These are phyloP conservation scores for Halotydeus destructor DNA, from an alignment of 1,140 invertebrate species.

Conservation along the genomic window DNA sequence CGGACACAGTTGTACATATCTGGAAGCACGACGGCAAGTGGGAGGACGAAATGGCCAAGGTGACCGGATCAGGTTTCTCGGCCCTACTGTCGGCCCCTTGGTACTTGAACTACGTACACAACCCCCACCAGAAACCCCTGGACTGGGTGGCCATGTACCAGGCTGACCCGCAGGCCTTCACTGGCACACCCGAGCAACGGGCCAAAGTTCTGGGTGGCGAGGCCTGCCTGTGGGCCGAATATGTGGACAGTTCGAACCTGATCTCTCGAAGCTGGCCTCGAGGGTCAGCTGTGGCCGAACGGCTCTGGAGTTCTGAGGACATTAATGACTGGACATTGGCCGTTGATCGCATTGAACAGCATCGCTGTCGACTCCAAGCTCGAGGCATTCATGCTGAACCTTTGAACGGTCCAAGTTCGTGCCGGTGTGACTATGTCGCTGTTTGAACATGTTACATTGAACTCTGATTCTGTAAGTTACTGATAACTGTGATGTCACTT, in stretches of 20 bases:
- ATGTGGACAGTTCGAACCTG: slow-evolving; percentile 21
- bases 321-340: not conserved
- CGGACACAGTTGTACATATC: slow-evolving; percentile 37
- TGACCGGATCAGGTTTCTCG: slow-evolving; percentile 19
- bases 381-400: slow-evolving; percentile 1
- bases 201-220: slow-evolving; percentile 21
- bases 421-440: slow-evolving; percentile 3
- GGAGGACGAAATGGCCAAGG: slow-evolving; percentile 25
- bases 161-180: slow-evolving; percentile 12
- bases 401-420: slow-evolving; percentile 1
- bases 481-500: no score
- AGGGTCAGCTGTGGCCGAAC: slow-evolving; percentile 58
- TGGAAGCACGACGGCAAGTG: slow-evolving; percentile 29
- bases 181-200: slow-evolving; percentile 2
- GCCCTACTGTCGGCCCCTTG: slow-evolving; percentile 23
- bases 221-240: slow-evolving; percentile 25
- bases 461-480: no score
- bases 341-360: not conserved
- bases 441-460: no score
- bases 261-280: slow-evolving; percentile 31
- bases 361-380: not conserved
- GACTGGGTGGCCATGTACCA: slow-evolving; percentile 28
- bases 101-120: slow-evolving; percentile 26
- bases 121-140: slow-evolving; percentile 23
- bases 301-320: slow-evolving; percentile 42